Evolutionary conservation across 2,888 invertebrate genomes (phyloP).

Genomic region (Melipona bicolor): DNA sequence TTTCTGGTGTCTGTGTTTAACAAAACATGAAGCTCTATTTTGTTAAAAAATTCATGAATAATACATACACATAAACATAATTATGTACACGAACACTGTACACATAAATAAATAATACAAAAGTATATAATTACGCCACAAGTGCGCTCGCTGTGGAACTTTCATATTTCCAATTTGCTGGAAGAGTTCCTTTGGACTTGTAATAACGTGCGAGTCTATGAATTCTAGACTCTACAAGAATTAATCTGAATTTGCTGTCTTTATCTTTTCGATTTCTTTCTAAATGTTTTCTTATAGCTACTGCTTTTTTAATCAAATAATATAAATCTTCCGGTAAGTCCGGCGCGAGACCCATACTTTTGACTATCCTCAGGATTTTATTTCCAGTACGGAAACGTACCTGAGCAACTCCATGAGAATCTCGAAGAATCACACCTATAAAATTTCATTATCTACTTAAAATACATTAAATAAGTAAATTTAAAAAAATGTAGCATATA

Average conservation of each 20-base stretch:
- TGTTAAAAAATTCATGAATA: slow-evolving; percentile 52
- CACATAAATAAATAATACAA: too few species aligned
- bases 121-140: slow-evolving; percentile 91
- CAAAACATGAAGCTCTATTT: slow-evolving; percentile 44
- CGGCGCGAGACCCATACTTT: slow-evolving; percentile 98
- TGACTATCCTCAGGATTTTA: slow-evolving; percentile 99
- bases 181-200: slow-evolving; percentile 97
- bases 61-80: not conserved
- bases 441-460: not conserved
- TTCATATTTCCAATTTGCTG: slow-evolving; percentile 99
- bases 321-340: slow-evolving; percentile 99
- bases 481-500: not conserved
- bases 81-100: too few species aligned
- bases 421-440: slow-evolving; percentile 98
- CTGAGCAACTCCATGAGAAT: slow-evolving; percentile 99
- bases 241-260: slow-evolving; percentile 99
- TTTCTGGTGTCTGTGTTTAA: not conserved
- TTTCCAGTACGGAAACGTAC: slow-evolving; percentile 99
- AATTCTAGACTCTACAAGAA: slow-evolving; percentile 99
- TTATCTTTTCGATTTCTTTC: slow-evolving; percentile 99
- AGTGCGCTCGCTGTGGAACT: slow-evolving; percentile 99
- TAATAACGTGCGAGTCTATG: slow-evolving; percentile 99
- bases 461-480: not conserved
- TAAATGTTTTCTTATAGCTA: slow-evolving; percentile 99
- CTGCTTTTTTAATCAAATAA: slow-evolving; percentile 99